phyloP scores from a whole-genome alignment of 2,797 vertebrate genomes.

The Sternotherus odoratus region DNA sequence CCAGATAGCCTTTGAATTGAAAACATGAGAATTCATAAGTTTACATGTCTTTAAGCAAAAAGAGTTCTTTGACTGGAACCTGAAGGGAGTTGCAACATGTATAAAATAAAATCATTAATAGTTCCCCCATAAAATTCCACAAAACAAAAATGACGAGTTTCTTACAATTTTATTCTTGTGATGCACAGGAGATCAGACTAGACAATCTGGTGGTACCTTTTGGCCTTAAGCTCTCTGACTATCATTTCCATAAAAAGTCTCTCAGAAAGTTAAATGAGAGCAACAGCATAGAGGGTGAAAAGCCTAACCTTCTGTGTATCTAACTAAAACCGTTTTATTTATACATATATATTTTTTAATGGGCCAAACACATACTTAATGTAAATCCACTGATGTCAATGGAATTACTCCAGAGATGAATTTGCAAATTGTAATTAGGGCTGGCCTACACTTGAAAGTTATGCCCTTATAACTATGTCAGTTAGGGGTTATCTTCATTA shows the following conservation, averaged over 20 bases:
- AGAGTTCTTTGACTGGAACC: background rate
- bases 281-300: background rate
- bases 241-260: background rate
- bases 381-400: background rate
- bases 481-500: too few relatives aligned
- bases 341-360: background rate
- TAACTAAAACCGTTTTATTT: background rate
- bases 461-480: background rate
- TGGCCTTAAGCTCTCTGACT: background rate
- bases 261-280: background rate
- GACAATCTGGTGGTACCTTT: too few relatives aligned
- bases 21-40: background rate
- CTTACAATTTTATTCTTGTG: background rate
- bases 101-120: background rate
- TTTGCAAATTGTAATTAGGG: background rate
- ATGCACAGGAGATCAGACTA: too few relatives aligned
- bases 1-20: background rate
- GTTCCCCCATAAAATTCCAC: background rate
- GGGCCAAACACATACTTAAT: background rate
- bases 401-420: background rate
- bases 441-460: background rate
- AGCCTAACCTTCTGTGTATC: rapidly evolving
- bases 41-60: background rate
- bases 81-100: background rate
- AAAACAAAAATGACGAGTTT: background rate